A percentile compares a stretch with the other conserved stretches of the same genome.
Evolutionary conservation across 2,797 vertebrate species (phyloP).

Genomic region (Smutsia temminckii): DNA sequence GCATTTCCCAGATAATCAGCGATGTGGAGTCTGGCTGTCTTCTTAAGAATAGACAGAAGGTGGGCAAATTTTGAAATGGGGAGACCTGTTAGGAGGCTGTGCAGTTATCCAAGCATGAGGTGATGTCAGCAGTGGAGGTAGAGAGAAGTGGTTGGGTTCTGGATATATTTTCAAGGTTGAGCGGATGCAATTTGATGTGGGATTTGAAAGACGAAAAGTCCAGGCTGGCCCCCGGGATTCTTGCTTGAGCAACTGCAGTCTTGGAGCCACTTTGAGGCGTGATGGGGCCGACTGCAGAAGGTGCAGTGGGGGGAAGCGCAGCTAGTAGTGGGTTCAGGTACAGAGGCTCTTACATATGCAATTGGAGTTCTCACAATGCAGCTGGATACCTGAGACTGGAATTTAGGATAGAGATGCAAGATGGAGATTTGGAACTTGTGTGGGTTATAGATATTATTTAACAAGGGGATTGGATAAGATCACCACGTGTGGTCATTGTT

Average conservation of each 20-base stretch:
- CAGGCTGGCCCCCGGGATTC: neutral
- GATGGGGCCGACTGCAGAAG: neutral
- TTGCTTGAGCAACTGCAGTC: rapidly evolving
- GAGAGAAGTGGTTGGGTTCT: neutral
- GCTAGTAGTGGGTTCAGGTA: neutral
- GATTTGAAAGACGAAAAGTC: neutral
- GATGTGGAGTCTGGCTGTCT: neutral
- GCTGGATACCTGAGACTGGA: neutral
- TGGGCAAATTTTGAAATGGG: neutral
- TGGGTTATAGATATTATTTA: neutral
- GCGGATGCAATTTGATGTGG: neutral
- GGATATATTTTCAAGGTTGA: neutral
- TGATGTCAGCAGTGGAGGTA: neutral
- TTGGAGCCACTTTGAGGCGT: neutral
- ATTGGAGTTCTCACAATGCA: neutral
- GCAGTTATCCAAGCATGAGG: neutral
- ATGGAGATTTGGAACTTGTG: neutral
- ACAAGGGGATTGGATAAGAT: neutral
- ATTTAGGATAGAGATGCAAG: neutral
- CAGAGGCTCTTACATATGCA: neutral
- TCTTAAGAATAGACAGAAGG: neutral
- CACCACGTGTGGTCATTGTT: neutral
- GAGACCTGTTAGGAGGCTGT: neutral
- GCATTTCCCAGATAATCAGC: too few relatives aligned
- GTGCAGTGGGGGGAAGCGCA: too few relatives aligned